Percentiles rank a stretch among this genome's conserved stretches.
phyloP scores from a whole-genome alignment of 2,888 invertebrate species.

The Rhagophthalmus giganteus region DNA sequence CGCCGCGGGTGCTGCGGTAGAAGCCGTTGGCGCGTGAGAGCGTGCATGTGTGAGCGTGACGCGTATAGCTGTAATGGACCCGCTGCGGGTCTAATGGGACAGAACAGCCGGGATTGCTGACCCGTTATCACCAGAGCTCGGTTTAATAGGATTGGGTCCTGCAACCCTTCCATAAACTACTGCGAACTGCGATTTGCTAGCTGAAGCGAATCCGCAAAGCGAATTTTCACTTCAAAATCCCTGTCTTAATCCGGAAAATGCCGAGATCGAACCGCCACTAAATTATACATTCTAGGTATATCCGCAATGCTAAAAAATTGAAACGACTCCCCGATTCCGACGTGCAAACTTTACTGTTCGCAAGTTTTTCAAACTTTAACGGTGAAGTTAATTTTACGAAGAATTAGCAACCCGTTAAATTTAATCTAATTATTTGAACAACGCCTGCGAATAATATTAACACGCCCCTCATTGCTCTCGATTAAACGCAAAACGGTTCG shows the following conservation, averaged over 20 bases:
- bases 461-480: constrained; percentile 1
- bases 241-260: constrained; percentile 40
- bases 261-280: constrained; percentile 32
- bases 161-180: constrained; percentile 47
- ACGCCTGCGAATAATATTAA: constrained; percentile 11
- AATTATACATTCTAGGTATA: constrained; percentile 34
- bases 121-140: constrained; percentile 48
- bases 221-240: constrained; percentile 48
- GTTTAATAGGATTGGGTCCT: constrained; percentile 48
- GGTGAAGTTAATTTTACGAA: constrained; percentile 9
- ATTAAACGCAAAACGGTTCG: constrained; percentile 6
- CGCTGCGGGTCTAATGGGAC: constrained; percentile 47
- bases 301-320: constrained; percentile 9
- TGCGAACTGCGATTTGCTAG: constrained; percentile 45
- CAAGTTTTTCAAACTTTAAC: constrained; percentile 8
- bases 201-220: constrained; percentile 43
- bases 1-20: constrained; percentile 27
- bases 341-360: constrained; percentile 5
- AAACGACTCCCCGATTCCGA: not conserved
- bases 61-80: constrained; percentile 42
- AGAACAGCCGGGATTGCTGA: constrained; percentile 51
- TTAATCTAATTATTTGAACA: constrained; percentile 10
- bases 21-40: constrained; percentile 24
- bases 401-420: constrained; percentile 8
- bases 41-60: constrained; percentile 28